phyloP scores from a whole-genome alignment of 2,113 vertebrate species.

The Numenius arquata region DNA sequence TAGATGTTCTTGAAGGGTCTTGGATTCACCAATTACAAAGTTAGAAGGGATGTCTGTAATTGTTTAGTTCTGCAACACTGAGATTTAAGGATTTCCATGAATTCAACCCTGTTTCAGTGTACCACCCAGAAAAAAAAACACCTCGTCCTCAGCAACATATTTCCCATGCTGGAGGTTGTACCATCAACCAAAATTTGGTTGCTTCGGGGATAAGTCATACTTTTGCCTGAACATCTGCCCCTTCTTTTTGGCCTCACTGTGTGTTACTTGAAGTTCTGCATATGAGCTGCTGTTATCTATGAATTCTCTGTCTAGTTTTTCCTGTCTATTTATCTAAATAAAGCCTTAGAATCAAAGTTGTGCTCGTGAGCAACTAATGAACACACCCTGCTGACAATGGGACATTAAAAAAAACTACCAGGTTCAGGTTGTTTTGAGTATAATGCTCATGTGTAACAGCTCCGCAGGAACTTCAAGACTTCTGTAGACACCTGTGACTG shows the following conservation, averaged over 20 bases:
- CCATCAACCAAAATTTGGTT: neutral
- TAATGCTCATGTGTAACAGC: neutral
- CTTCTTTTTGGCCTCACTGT: neutral
- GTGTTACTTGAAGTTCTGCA: neutral
- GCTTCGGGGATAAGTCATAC: neutral
- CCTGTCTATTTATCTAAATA: neutral
- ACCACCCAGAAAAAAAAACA: neutral
- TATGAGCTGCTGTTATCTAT: neutral
- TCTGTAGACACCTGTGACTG: neutral
- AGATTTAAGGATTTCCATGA: neutral
- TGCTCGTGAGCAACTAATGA: neutral
- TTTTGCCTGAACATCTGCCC: neutral
- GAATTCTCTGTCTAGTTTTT: neutral
- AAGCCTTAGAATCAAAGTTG: neutral
- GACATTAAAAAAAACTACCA: neutral
- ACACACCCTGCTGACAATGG: neutral
- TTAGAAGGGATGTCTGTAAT: neutral
- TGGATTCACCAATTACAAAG: neutral
- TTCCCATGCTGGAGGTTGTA: neutral
- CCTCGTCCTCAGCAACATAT: neutral
- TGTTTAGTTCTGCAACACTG: neutral
- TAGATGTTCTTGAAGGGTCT: neutral
- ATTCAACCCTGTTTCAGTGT: neutral
- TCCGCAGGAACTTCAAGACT: neutral
- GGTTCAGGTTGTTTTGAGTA: neutral